phyloP scores from a whole-genome alignment of 2,888 invertebrate species.

The Seira sanloemensis region DNA sequence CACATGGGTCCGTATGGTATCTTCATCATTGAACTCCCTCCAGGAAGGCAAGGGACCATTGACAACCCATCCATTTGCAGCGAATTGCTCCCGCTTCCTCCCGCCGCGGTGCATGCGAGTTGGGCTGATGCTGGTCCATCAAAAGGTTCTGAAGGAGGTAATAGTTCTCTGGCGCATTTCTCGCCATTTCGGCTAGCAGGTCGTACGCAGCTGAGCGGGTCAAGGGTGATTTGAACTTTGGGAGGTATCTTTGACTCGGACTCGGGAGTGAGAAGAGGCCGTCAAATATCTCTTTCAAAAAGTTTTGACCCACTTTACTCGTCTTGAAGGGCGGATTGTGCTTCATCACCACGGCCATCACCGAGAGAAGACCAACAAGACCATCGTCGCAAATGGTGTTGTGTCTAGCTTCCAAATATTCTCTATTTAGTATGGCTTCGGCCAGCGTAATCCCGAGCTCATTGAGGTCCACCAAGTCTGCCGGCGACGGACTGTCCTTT shows the following conservation, averaged over 20 bases:
- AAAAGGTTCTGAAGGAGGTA: conserved; percentile 88
- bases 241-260: conserved; percentile 88
- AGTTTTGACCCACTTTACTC: conserved; percentile 84
- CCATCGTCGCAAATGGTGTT: conserved; percentile 93
- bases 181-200: conserved; percentile 90
- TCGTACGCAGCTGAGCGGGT: conserved; percentile 94
- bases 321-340: conserved; percentile 92
- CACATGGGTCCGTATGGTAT: not conserved
- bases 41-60: conserved; percentile 55
- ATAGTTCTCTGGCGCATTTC: conserved; percentile 90
- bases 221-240: conserved; percentile 93
- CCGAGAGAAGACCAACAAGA: conserved; percentile 89
- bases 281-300: conserved; percentile 83
- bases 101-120: conserved; percentile 92
- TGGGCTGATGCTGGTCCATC: conserved; percentile 89
- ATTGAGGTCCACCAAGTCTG: conserved; percentile 84
- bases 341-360: conserved; percentile 91
- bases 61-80: conserved; percentile 79
- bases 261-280: conserved; percentile 94
- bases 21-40: conserved; percentile 60
- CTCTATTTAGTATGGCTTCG: conserved; percentile 84
- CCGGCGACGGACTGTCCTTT: conserved; percentile 76
- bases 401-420: conserved; percentile 88
- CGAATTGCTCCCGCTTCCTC: conserved; percentile 95
- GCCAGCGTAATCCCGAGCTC: conserved; percentile 82